Evolutionary conservation across 1,140 invertebrate species (phyloP), one percentile per base, ranked within the genome.

Genomic region (Zaprionus taronus): DNA sequence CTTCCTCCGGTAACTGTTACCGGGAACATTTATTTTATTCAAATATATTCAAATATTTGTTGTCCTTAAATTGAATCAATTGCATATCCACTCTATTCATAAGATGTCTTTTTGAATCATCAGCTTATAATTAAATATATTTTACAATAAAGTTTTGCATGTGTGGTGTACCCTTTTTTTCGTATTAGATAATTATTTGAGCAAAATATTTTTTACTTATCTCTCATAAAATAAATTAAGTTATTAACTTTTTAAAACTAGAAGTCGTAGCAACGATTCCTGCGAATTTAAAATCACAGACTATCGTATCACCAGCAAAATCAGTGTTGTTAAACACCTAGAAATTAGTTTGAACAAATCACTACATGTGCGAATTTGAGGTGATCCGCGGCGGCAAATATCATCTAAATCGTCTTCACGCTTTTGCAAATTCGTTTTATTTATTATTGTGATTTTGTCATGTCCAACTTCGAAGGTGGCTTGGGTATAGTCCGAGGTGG

Each of bases 381-480:
- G 47, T 24, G 47, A 51, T 51, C 47, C 4, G 47, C 47, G 47
- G 28, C 28, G n/a, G 72, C 72, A 56, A 36, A 69, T 47, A 47
- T 53, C 31, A 22, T n/a, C 7, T n/a, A 7, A 70, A 38, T 51
- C 20, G 31, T 22, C 14, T 31, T 61, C 55, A 51, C 41, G 31
- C 12, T 28, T 61, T 61, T 47, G 26, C 14, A 6, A 20, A 38
- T 47, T 31, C 34, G n/a, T 36, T 26, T 49, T 47, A 49, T 65
- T 65, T 66, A 38, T 58, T 64, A 34, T 62, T 28, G 14, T 34
- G 56, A 62, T 31, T 49, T 47, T 67, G 24, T 49, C 38, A 72
- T 77, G 70, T 72, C 69, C 26, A 72, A 55, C 63, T 38, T 22
- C 17, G 74, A 77, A 44, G 31, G 44, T 47, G 69, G 74, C 28